Evolutionary conservation across 2,797 vertebrate species (phyloP).

Genomic region (Protosalanx chinensis): DNA sequence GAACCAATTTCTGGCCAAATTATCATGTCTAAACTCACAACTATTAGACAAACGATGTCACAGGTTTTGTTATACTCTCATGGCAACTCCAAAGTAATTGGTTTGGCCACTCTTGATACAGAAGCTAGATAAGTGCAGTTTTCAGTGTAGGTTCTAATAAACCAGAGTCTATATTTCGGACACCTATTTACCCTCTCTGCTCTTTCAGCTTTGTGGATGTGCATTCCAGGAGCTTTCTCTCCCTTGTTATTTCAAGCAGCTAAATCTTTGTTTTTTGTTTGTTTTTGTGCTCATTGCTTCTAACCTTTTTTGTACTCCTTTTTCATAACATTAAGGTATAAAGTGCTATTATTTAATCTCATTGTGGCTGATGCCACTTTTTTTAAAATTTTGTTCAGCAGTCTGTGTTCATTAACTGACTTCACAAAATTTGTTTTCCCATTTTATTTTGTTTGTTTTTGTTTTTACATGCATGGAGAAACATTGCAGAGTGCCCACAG

Average conservation of each 20-base stretch:
- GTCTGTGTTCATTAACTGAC: conserved; percentile 46
- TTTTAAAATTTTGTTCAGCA: conserved; percentile 64
- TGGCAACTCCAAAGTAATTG: conserved; percentile 46
- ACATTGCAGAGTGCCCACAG: conserved; percentile 76
- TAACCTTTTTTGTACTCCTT: conserved; percentile 47
- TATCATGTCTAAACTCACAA: conserved; percentile 26
- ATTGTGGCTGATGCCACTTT: conserved; percentile 78
- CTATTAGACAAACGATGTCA: neutral
- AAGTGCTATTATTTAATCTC: conserved; percentile 89
- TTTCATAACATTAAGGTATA: conserved; percentile 77
- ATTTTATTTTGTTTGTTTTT: conserved; percentile 32
- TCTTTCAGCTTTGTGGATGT: conserved; percentile 88
- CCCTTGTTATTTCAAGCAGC: conserved; percentile 75
- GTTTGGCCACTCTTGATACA: no score
- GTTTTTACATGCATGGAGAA: conserved; percentile 82
- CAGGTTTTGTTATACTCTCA: conserved; percentile 40
- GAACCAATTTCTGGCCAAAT: conserved; percentile 26
- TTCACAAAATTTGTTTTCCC: conserved; percentile 38
- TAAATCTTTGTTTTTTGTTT: conserved; percentile 50
- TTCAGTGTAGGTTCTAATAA: neutral
- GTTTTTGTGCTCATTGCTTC: conserved; percentile 48
- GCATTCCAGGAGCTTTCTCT: conserved; percentile 96
- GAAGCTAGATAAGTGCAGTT: conserved; percentile 7
- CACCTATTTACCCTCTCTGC: conserved; percentile 41
- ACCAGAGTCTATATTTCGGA: conserved; percentile 15